A percentile compares a stretch with the other conserved stretches of the same genome.
Evolutionary conservation across 2,888 invertebrate species (phyloP).

Genomic region (Limenitis camilla): DNA sequence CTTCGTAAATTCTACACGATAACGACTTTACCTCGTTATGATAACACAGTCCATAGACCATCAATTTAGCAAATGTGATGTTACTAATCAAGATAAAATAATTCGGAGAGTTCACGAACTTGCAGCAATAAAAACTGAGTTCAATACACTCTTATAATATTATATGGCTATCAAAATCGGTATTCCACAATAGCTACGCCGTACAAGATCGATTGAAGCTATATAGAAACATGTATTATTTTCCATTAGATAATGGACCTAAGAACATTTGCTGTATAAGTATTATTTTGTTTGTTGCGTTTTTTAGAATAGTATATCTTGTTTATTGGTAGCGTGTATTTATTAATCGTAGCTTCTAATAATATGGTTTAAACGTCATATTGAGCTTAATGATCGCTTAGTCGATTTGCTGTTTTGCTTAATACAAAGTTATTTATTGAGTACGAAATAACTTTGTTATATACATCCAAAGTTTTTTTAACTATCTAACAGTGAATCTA

Average conservation of each 20-base stretch:
- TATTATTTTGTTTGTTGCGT: background rate
- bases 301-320: conserved; percentile 1
- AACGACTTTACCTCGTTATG: conserved; percentile 11
- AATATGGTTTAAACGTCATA: conserved; percentile 46
- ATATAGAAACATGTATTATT: conserved; percentile 21
- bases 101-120: conserved; percentile 24
- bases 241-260: conserved; percentile 12
- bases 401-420: conserved; percentile 27
- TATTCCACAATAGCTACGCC: conserved; percentile 29
- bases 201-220: conserved; percentile 37
- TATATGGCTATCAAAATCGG: conserved; percentile 29
- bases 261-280: conserved; percentile 1
- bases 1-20: conserved; percentile 2
- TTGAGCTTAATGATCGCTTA: conserved; percentile 47
- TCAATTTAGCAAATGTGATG: conserved; percentile 21
- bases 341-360: conserved; percentile 41
- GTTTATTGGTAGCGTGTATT: conserved; percentile 28
- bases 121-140: conserved; percentile 23
- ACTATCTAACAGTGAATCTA: no score
- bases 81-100: conserved; percentile 16
- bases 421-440: no score
- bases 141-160: conserved; percentile 28
- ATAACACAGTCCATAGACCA: conserved; percentile 6
- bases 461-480: no score
- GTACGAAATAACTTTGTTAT: no score